Base-by-base conservation (phyloP, 2,888 invertebrate genomes). In the Perizoma flavofasciatum region DNA sequence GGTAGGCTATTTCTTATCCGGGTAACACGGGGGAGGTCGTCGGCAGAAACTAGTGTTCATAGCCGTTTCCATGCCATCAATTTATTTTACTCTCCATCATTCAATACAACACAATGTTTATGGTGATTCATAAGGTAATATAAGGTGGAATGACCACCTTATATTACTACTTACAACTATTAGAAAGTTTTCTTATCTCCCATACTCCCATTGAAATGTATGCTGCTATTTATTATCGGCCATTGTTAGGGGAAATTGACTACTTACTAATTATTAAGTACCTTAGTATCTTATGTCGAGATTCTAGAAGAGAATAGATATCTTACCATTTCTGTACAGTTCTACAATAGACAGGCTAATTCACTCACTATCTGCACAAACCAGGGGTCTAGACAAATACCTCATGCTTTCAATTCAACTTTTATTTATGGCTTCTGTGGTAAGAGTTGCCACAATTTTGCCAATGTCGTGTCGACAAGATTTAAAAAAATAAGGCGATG, bases 161-260 rank as follows among this genome's bases (percentile, higher is more conserved):
- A 22, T 22, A 22, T 22, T 44, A 49, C 35, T n/a, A 35, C 47
- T 49, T 9, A 10, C 35, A 10, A n/a, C 10, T 47, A 53, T 46
- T 61, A 61, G 61, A 61, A 61, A 61, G 61, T 57, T 51, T 46
- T 56, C 37, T 39, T 47, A 53, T 39, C 43, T 57, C 49, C 49
- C 50, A 59, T 50, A 59, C 54, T 55, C 52, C 51, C 52, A 58
- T 58, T 46, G 41, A 58, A 39, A 46, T 57, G 61, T 61, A 37
- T 39, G 43, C 39, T 6, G 40, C 50, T 54, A 62, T 62, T 55
- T 62, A 55, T 58, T 48, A 44, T 53, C 50, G 11, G 35, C 54
- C 41, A 50, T 61, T 62, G 61, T 58, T 47, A 47, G 44, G 40
- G n/a, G 51, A 50, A 54, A 57, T 54, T 35, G 37, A 44, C 47